Evolutionary conservation across 2,113 vertebrate genomes (phyloP), one percentile per base, ranked within the genome.

Genomic region (Platycercus adscitus): DNA sequence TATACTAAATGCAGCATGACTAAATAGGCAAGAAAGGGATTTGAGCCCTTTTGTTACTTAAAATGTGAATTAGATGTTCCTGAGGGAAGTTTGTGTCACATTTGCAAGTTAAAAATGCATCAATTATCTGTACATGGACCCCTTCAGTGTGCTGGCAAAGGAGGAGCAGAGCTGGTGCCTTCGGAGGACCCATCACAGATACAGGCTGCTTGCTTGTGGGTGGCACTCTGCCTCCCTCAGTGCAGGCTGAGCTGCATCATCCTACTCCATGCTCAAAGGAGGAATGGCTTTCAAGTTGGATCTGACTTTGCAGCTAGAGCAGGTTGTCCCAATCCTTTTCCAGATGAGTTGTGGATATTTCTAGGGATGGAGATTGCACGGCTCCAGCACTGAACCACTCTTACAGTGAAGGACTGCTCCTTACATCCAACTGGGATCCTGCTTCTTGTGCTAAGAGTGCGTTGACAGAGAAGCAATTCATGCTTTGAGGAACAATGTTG

Each of bases 21-120:
- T 97, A 97, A 97, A 95, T 96, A 96, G 96, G 93, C 95, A 95
- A 97, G 96, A 97, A 97, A 94, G 84, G 93, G 95, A 95, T 93
- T 93, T 91, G 96, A 96, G 91, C 93, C 96, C 96, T 96, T 97
- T 97, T 95, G 96, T 97, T 97, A 94, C 91, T 95, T 95, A 95
- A 96, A 94, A 91, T 95, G 89, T 97, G 96, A 96, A 97, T 96
- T 95, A 96, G 96, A 96, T 31, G 70, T 91, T 97, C 93, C 96
- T 97, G 96, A 92, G 95, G 96, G 93, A 96, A 97, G 95, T 94
- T 88, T 86, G 89, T 96, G 96, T 86, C n/a, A 1, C 81, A 93
- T 93, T 95, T 97, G 85, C 92, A 92, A 95, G 93, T 95, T 86
- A 82, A 93, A 95, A 93, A 95, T 58, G 69, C 92, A 73, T 93